Evolutionary conservation across 2,113 vertebrate genomes (phyloP), one percentile per base, ranked within the genome.

Genomic region (Falcunculus frontatus): DNA sequence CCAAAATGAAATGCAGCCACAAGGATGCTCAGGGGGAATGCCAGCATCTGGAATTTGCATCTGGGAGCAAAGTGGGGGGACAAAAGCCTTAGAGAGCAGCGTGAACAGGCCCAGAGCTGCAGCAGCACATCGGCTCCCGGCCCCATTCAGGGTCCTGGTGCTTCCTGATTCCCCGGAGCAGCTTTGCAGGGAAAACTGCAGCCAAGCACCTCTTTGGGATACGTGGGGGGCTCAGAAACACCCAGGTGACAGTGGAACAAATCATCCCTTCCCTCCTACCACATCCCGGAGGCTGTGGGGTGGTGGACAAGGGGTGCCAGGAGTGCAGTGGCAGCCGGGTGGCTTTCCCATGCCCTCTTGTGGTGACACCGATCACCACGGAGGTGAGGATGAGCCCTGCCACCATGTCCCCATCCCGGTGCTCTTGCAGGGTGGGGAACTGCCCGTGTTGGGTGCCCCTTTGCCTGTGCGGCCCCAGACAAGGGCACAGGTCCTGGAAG

Each of bases 321-420:
- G 11, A 10, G 5, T 2, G 30, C 4, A 1, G 47, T 10, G 49
- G 7, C 42, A 42, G 5, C 16, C 0, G 0, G 37, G 22, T 18
- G 72, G 44, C 53, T 60, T 65, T 46, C 27, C 60, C 57, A 3
- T 72, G 52, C 89, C 93, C 47, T 46, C 75, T 72, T 26, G 56
- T 65, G 95, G 84, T 42, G 33, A 37, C 6, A 0, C 1, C 0
- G 4, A 2, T 25, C 33, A n/a, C 49, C 52, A 5, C 1, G 16
- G 39, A 7, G 79, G 4, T 2, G 32, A 22, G 22, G 62, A 33
- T 1, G 7, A 70, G 21, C 87, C n/a, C 29, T 27, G n/a, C 19
- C 50, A 26, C 25, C 42, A 0, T 0, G 37, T 55, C 39, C 35
- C 78, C 13, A 2, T 30, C 56, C 42, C 78, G 29, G 29, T 1